Conservation (phyloP, 2,888 invertebrate species). For the Lumbricus terrestris region DNA sequence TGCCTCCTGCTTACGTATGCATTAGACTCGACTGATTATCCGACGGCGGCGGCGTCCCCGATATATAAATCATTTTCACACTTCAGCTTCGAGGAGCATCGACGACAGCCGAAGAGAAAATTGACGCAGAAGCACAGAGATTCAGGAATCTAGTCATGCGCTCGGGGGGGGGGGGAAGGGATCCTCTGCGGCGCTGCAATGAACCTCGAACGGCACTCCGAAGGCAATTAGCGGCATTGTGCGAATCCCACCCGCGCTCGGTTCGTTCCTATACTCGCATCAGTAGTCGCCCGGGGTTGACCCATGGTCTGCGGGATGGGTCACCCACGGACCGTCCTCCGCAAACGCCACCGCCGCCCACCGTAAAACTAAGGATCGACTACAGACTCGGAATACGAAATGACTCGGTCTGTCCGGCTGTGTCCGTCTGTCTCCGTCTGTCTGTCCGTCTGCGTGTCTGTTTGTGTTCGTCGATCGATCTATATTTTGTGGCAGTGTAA, state of each 20-base stretch:
- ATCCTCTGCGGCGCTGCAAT: not conserved
- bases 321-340: not conserved
- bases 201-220: not conserved
- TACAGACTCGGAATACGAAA: not conserved
- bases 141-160: not conserved
- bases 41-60: not conserved
- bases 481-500: not conserved
- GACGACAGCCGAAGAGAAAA: too few relatives aligned
- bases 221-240: not conserved
- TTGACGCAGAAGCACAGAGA: not conserved
- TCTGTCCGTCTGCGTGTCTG: not conserved
- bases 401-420: not conserved
- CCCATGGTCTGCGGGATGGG: not conserved
- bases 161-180: too few relatives aligned
- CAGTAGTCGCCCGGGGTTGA: not conserved
- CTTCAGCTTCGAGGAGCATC: not conserved
- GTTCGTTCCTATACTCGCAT: not conserved
- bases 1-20: not conserved
- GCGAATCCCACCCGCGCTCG: not conserved
- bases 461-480: not conserved
- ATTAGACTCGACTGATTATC: not conserved
- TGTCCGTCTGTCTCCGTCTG: not conserved
- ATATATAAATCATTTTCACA: not conserved
- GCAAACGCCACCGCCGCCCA: too few relatives aligned
- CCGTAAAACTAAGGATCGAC: not conserved